Percentiles rank a stretch among this genome's conserved stretches.
phyloP scores from a whole-genome alignment of 64 coral and sea anemone species.

The Actinia equina region DNA sequence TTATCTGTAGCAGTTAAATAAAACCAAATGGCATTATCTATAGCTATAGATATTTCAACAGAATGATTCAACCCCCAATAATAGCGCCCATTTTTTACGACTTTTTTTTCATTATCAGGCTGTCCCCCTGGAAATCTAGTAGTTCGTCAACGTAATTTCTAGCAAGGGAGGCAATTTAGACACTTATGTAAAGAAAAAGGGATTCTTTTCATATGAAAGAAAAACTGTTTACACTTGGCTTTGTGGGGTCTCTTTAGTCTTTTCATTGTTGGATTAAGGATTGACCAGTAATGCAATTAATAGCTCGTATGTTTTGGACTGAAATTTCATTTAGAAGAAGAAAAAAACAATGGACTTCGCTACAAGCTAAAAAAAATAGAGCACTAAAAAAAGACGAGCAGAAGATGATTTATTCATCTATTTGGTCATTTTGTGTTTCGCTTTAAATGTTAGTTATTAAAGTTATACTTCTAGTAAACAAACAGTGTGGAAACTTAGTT shows the following conservation, averaged over 20 bases:
- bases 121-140: not conserved
- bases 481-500: too few relatives aligned
- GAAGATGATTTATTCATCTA: not conserved
- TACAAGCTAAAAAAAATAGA: not conserved
- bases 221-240: not conserved
- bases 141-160: not conserved
- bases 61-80: not conserved
- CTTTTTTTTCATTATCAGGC: not conserved
- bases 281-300: constrained; percentile 1
- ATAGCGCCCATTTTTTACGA: not conserved
- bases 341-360: not conserved
- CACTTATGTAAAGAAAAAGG: not conserved
- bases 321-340: not conserved
- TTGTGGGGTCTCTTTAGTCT: not conserved
- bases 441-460: too few relatives aligned
- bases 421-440: too few relatives aligned
- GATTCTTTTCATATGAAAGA: constrained; percentile 1
- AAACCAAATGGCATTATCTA: not conserved
- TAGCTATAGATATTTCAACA: not conserved
- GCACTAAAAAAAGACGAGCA: too few relatives aligned
- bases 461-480: too few relatives aligned
- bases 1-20: not conserved
- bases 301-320: not conserved
- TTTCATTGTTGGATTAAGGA: not conserved
- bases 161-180: not conserved